Evolutionary conservation across 2,888 invertebrate genomes (phyloP), one percentile per base, ranked within the genome.

Genomic region (Nomada fucata): DNA sequence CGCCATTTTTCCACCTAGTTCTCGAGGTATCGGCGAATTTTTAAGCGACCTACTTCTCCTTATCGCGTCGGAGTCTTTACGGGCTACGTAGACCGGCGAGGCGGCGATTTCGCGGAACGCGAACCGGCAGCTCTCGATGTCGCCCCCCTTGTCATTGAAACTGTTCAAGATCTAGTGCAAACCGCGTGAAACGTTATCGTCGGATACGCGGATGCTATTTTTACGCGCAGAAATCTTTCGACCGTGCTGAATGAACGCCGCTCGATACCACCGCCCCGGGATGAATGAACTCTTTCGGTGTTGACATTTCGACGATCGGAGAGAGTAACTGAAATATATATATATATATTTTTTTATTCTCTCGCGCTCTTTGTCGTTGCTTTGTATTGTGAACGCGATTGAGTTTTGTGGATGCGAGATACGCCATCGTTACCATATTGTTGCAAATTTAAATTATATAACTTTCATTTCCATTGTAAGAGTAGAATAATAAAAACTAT

Each of bases 1-100:
- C 86, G 85, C 82, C 89, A 92, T 93, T 93, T 93, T 93, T 93
- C 89, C 91, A 90, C 93, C 93, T 90, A 93, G 86, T 93, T 93
- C 89, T 86, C 91, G 90, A 88, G 88, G 89, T 91, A 93, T 93
- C 91, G 91, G 87, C 88, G 88, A 88, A 90, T 92, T 93, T 93
- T 93, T 93, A 90, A 89, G 88, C 91, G 93, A 89, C 91, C 93
- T 91, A 93, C 89, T 92, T 93, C 84, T 77, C 86, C 86, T 91
- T 92, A 92, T 92, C 92, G 85, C 50, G 59, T n/a, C 71, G 65
- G 68, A 76, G 82, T 65, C 70, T 84, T 76, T 76, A 67, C 85
- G 77, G 73, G 52, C 70, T 61, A 64, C 79, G 73, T 18, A n/a
- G 26, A 44, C 70, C 55, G 29, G 50, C 36, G 7, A 47, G 15